A percentile compares a stretch with the other conserved stretches of the same genome.
phyloP scores from a whole-genome alignment of 2,797 vertebrate genomes.

The Echeneis naucrates region DNA sequence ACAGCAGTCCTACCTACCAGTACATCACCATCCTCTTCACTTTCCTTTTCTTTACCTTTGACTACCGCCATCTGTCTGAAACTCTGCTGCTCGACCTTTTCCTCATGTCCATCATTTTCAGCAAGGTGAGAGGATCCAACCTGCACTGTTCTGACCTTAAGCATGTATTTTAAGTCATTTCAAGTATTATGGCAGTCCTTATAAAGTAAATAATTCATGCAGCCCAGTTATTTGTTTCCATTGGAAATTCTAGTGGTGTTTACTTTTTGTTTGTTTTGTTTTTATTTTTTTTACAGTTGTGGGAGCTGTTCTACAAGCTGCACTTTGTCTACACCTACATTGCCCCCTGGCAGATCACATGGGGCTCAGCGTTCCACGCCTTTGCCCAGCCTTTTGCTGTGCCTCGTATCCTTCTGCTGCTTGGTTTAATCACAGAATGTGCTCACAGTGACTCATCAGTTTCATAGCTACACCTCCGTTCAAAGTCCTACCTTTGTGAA shows the following conservation, averaged over 20 bases:
- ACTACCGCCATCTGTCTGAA: conserved; percentile 94
- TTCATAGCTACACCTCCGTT: background rate
- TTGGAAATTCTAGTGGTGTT: background rate
- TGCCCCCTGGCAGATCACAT: conserved; percentile 98
- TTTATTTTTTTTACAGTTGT: conserved; percentile 82
- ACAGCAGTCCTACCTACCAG: conserved; percentile 96
- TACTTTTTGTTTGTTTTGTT: conserved; percentile 1
- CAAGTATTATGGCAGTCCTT: background rate
- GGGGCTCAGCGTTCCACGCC: conserved; percentile 98
- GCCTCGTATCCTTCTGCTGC: conserved; percentile 93
- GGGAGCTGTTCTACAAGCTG: conserved; percentile 97
- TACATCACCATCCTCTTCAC: conserved; percentile 97
- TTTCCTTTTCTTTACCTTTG: conserved; percentile 98
- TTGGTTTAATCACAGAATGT: background rate
- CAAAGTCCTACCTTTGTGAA: background rate
- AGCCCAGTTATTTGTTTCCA: background rate
- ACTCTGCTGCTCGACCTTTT: conserved; percentile 98
- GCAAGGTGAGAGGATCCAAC: conserved; percentile 87
- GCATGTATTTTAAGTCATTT: background rate
- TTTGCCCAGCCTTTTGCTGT: conserved; percentile 99
- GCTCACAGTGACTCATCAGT: conserved; percentile 8
- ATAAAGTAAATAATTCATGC: background rate
- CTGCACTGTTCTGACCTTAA: background rate
- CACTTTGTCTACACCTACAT: conserved; percentile 98
- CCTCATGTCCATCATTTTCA: conserved; percentile 98